Percentiles rank a stretch among this genome's conserved stretches.
Evolutionary conservation across 2,888 invertebrate genomes (phyloP).

Genomic region (Mylabris sibirica): DNA sequence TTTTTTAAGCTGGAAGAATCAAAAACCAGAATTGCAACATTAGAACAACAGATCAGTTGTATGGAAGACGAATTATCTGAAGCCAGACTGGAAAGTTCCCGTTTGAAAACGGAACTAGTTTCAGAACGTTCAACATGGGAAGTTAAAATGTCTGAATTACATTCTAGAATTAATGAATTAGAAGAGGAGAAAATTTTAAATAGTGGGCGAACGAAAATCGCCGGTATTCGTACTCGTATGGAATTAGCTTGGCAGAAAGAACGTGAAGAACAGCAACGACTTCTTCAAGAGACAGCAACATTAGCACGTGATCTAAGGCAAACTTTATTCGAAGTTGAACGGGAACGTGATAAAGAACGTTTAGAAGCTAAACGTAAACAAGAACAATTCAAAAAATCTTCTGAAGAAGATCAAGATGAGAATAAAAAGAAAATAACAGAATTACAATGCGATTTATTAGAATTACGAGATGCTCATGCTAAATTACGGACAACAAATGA

Average conservation of each 20-base stretch:
- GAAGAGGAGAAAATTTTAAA: slow-evolving; percentile 87
- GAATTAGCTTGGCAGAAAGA: slow-evolving; percentile 95
- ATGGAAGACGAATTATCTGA: slow-evolving; percentile 91
- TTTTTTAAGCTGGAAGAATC: slow-evolving; percentile 70
- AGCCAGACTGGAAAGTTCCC: slow-evolving; percentile 80
- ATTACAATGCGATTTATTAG: slow-evolving; percentile 86
- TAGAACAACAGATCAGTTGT: slow-evolving; percentile 85
- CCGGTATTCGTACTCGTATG: slow-evolving; percentile 85
- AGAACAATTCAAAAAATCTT: slow-evolving; percentile 83
- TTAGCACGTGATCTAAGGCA: slow-evolving; percentile 86
- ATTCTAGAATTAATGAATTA: slow-evolving; percentile 85
- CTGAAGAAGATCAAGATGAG: slow-evolving; percentile 90
- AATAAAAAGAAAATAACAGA: slow-evolving; percentile 83
- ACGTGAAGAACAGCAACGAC: slow-evolving; percentile 88
- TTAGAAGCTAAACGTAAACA: slow-evolving; percentile 85
- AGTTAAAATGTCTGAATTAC: slow-evolving; percentile 86
- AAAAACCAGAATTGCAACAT: slow-evolving; percentile 72
- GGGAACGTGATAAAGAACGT: slow-evolving; percentile 88
- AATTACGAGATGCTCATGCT: slow-evolving; percentile 89
- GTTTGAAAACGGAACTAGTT: slow-evolving; percentile 87
- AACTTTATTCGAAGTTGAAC: slow-evolving; percentile 87
- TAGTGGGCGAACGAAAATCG: slow-evolving; percentile 84
- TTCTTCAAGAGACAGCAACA: slow-evolving; percentile 89
- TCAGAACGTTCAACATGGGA: slow-evolving; percentile 88
- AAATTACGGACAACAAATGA: slow-evolving; percentile 91